Evolutionary conservation across 2,888 invertebrate species (phyloP).

Genomic region (Limenitis camilla): DNA sequence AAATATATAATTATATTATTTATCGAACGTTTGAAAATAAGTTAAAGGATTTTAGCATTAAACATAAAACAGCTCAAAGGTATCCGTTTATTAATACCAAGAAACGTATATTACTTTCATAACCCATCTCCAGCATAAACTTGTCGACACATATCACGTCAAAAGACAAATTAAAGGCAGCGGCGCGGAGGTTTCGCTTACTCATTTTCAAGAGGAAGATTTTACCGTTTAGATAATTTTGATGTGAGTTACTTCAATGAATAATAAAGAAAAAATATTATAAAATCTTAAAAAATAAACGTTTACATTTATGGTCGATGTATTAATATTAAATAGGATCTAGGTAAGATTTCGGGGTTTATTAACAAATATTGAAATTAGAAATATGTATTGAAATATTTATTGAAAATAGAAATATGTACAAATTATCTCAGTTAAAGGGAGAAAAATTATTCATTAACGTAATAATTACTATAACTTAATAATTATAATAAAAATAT

Average conservation of each 20-base stretch:
- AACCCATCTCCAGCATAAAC: slow-evolving; percentile 20
- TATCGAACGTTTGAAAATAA: background rate
- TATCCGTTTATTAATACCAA: slow-evolving; percentile 18
- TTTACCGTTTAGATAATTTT: slow-evolving; percentile 17
- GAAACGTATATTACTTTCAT: slow-evolving; percentile 18
- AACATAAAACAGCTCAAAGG: slow-evolving; percentile 10
- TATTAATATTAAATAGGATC: no score
- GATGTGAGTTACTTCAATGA: slow-evolving; percentile 7
- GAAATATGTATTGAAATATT: no score
- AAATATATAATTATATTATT: background rate
- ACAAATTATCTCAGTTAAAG: no score
- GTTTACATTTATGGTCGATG: no score
- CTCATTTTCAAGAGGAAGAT: slow-evolving; percentile 22
- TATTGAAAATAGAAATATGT: no score
- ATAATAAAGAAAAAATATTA: background rate
- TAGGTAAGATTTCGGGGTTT: no score
- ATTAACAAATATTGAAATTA: no score
- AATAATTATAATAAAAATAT: no score
- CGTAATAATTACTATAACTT: no score
- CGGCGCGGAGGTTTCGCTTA: slow-evolving; percentile 23
- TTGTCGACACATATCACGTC: slow-evolving; percentile 24
- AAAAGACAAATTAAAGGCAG: slow-evolving; percentile 25
- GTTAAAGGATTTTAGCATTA: background rate
- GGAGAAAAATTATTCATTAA: no score
- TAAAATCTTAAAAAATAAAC: no score